These are phyloP conservation scores for Pogonomyrmex californicus DNA, from an alignment of 1,140 invertebrate species.

Conservation along the genomic window DNA sequence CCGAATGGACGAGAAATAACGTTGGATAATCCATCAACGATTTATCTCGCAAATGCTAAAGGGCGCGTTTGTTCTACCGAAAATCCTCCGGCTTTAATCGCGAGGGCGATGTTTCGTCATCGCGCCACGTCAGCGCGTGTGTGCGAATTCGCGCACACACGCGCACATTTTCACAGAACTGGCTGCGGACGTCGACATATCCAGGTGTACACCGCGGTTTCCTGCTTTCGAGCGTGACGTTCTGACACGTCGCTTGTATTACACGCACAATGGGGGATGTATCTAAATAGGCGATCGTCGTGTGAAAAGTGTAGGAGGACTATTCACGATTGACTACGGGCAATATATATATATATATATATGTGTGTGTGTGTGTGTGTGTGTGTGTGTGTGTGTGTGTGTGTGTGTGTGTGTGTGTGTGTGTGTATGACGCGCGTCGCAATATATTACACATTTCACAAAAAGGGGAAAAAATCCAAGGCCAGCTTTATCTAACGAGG, in stretches of 20 bases:
- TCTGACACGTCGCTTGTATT: slow-evolving; percentile 41
- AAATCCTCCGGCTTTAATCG: slow-evolving; percentile 31
- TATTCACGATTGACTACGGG: slow-evolving; percentile 57
- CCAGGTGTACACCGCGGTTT: slow-evolving; percentile 16
- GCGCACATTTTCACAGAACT: neutral
- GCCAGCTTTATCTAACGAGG: slow-evolving; percentile 16
- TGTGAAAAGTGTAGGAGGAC: slow-evolving; percentile 29
- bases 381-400: too few relatives aligned
- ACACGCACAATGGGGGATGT: slow-evolving; percentile 28
- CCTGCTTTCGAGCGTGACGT: slow-evolving; percentile 33
- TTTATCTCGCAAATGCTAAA: slow-evolving; percentile 6
- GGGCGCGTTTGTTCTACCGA: neutral
- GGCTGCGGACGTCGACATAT: slow-evolving; percentile 14
- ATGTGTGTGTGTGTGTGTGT: too few relatives aligned
- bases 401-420: too few relatives aligned
- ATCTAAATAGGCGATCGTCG: slow-evolving; percentile 61
- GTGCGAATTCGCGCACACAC: neutral
- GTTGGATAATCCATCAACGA: slow-evolving; percentile 19
- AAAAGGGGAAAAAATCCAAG: slow-evolving; percentile 27
- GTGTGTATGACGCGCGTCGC: neutral
- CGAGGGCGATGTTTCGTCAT: neutral
- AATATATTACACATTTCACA: slow-evolving; percentile 9
- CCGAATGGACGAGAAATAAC: slow-evolving; percentile 12
- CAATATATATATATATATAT: neutral
- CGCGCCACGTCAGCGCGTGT: neutral